Evolutionary conservation across 1,140 invertebrate genomes (phyloP).

Genomic region (Rhysida immarginata): DNA sequence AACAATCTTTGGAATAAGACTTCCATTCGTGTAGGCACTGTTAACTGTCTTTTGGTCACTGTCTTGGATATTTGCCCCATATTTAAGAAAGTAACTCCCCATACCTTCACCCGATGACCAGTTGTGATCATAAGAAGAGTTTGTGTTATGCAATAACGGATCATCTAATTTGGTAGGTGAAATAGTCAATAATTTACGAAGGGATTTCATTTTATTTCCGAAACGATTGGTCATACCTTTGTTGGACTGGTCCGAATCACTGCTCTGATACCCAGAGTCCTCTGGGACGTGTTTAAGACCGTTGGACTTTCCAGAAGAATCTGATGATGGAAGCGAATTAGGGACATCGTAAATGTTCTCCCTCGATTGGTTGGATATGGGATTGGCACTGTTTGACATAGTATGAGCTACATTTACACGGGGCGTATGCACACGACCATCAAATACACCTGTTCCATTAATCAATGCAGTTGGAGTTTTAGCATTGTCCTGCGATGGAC

Average conservation of each 20-base stretch:
- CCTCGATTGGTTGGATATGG: background rate
- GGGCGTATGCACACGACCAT: background rate
- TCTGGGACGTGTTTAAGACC: background rate
- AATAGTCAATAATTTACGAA: background rate
- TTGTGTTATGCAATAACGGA: background rate
- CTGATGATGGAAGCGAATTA: background rate
- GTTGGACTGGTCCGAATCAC: background rate
- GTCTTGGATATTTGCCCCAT: background rate
- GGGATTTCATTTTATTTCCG: background rate
- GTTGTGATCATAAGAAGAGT: background rate
- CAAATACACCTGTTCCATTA: background rate
- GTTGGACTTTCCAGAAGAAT: background rate
- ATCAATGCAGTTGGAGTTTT: too few relatives aligned
- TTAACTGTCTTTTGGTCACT: background rate
- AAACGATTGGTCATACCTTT: background rate
- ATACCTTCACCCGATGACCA: background rate
- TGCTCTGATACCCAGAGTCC: constrained; percentile 1
- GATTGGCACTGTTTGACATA: background rate
- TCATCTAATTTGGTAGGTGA: background rate
- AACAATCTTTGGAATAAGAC: too few relatives aligned
- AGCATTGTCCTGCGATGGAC: too few relatives aligned
- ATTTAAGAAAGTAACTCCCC: background rate
- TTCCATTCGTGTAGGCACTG: background rate
- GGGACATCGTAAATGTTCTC: background rate
- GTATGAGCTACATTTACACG: background rate